Evolutionary conservation across 2,888 invertebrate species (phyloP), one percentile per base, ranked within the genome.

Genomic region (Cheilosia soror): DNA sequence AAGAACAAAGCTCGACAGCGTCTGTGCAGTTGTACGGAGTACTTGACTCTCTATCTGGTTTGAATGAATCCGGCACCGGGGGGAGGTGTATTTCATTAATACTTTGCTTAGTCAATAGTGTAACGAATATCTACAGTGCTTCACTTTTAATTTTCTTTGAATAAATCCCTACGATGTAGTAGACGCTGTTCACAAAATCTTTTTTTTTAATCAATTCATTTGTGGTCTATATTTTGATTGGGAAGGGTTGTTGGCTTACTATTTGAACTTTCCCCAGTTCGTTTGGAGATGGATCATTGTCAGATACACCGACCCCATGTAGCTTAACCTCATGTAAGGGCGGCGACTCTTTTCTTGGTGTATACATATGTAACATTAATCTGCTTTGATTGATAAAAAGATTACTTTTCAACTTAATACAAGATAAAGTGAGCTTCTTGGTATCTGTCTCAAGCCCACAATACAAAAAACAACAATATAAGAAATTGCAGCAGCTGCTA

Each of bases 71-170:
- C 15, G 25, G 3, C 9, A 27, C 25, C 15, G 27, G 11, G 20
- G 9, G 25, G 58, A 27, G 40, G 15, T 15, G 51, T 25, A 60
- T 68, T 60, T 68, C 68, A 51, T 53, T 68, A 68, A 68, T 68
- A 29, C 53, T n/a, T 60, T 62, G 31, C 49, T 53, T 31, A 77
- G 53, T 53, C 31, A 75, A 57, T 55, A 11, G 37, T 75, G 40
- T 58, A 66, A 51, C 29, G 58, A 60, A 33, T 76, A n/a, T n/a
- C n/a, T n/a, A 29, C 57, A 47, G 42, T 9, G 20, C 40, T 58
- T 58, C 31, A 20, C 57, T 75, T 49, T 60, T 51, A 40, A 37
- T 58, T 58, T 49, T 65, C 37, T 7, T 2, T 51, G 51, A 57
- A 57, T 40, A 60, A 62, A 31, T 66, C 40, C 37, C 49, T n/a